Base-by-base conservation (phyloP, 2,888 invertebrate species). In the Cenopis cana region DNA sequence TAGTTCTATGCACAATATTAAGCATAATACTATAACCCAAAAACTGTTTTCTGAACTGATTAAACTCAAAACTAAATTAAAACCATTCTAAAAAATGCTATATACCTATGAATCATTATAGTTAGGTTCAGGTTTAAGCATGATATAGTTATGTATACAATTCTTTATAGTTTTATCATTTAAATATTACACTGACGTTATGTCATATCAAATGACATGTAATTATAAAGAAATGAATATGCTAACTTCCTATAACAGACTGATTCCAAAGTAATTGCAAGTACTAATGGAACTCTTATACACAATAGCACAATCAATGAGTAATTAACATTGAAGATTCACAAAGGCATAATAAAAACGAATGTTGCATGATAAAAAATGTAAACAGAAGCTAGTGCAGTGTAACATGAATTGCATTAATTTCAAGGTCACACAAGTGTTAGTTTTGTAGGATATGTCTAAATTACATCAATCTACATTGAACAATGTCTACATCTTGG, bases 1-100 rank as follows among this genome's bases (percentile, higher is more conserved):
- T 81, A 89, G 77, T 78, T 83, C 86, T 89, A 86, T 50, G n/a
- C 61, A 61, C 61, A 55, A 61, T 61, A 61, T 12, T 69, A 50
- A 57, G 41, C 50, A 54, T 52, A 50, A 18, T 29, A 8, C n/a
- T 49, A 20, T 20, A 38, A 24, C 20, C 12, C 33, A 5, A 33
- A 29, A 14, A 17, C 29, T 61, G 24, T 46, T 60, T 55, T 9
- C 5, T 14, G 29, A 55, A 8, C 12, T 9, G 8, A n/a, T 55
- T 55, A 8, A 33, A 24, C 4, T 24, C 24, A 0, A 8, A 5
- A 33, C 33, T 8, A 33, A 33, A 33, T 5, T 5, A 33, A 8
- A 33, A 33, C 6, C 2, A 33, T 33, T 24, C 24, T 24, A 3
- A 24, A 24, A 1, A 24, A 24, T 3, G n/a, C n/a, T n/a, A n/a